These are phyloP conservation scores for Sphaeridia pumilis DNA, from an alignment of 2,888 invertebrate genomes.

Conservation along the genomic window DNA sequence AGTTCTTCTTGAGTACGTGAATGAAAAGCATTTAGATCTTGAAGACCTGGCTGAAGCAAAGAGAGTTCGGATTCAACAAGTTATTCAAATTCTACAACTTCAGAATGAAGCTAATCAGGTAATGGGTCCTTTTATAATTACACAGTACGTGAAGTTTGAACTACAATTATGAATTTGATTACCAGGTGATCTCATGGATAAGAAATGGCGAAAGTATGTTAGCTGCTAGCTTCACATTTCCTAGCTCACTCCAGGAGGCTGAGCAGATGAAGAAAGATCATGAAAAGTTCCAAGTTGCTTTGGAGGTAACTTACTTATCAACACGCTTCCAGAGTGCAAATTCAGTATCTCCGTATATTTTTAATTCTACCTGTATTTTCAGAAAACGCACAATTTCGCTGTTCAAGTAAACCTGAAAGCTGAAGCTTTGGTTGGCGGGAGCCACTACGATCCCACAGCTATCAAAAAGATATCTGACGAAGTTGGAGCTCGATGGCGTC, in stretches of 20 bases:
- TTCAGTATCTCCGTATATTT: background rate
- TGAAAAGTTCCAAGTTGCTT: conserved; percentile 90
- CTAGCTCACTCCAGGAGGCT: conserved; percentile 79
- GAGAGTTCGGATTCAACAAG: conserved; percentile 80
- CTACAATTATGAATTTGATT: no score
- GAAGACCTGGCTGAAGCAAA: conserved; percentile 88
- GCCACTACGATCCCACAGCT: conserved; percentile 86
- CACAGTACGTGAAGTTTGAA: no score
- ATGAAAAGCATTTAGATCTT: conserved; percentile 79
- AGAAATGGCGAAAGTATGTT: conserved; percentile 94
- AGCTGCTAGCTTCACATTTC: conserved; percentile 82
- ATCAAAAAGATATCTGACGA: conserved; percentile 89
- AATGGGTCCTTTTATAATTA: no score
- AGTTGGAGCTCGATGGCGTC: conserved; percentile 92
- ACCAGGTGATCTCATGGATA: conserved; percentile 86
- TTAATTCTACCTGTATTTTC: conserved; percentile 8
- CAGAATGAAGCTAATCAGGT: conserved; percentile 87
- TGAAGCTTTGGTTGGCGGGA: conserved; percentile 80
- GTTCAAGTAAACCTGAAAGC: conserved; percentile 84
- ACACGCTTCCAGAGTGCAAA: background rate
- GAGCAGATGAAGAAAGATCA: conserved; percentile 89
- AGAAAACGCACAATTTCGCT: conserved; percentile 90
- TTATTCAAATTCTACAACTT: conserved; percentile 84
- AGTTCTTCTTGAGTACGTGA: conserved; percentile 70
- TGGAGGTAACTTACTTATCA: conserved; percentile 51